Evolutionary conservation across 2,113 vertebrate genomes (phyloP), one percentile per base, ranked within the genome.

Genomic region (Pterocles burchelli): DNA sequence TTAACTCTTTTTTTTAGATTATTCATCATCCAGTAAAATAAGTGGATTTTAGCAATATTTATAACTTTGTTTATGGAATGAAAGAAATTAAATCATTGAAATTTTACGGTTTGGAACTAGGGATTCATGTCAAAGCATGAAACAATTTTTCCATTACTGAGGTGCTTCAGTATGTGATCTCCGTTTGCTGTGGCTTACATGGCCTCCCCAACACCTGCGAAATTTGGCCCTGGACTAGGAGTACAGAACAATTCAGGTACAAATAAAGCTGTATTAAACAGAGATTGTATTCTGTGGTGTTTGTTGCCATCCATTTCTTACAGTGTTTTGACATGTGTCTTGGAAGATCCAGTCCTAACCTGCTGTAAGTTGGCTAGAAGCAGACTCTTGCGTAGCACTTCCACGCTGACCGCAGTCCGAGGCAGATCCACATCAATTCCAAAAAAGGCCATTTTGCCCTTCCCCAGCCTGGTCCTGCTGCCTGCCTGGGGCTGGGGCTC

Each of bases 31-130:
- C 49, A 78, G 29, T 88, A 76, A 90, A 79, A 41, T 63, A 38
- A 82, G 15, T 71, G 21, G 11, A 68, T 94, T 95, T 89, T 90
- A 89, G 34, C 43, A 86, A 61, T 94, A 74, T 72, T 94, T 92
- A 26, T 54, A 45, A 4, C 3, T 9, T 86, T 74, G 26, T 93
- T 93, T 89, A 66, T 45, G 77, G 25, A 94, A 63, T 70, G n/a
- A 87, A 78, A 88, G 10, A 77, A 77, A 29, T 38, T 3, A 28
- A 82, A 81, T 94, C 0, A 45, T 19, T 93, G 67, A 86, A 51
- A 80, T 88, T 51, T 80, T 74, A 45, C 28, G 90, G 17, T 77
- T 88, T 74, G 51, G 52, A 81, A 4, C 43, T 61, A 55, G 33
- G 63, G 72, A 74, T 88, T 91, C 12, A 14, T 85, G 7, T 63